These are phyloP conservation scores for Dermolepida albohirtum DNA, from an alignment of 2,888 invertebrate species.

Conservation along the genomic window DNA sequence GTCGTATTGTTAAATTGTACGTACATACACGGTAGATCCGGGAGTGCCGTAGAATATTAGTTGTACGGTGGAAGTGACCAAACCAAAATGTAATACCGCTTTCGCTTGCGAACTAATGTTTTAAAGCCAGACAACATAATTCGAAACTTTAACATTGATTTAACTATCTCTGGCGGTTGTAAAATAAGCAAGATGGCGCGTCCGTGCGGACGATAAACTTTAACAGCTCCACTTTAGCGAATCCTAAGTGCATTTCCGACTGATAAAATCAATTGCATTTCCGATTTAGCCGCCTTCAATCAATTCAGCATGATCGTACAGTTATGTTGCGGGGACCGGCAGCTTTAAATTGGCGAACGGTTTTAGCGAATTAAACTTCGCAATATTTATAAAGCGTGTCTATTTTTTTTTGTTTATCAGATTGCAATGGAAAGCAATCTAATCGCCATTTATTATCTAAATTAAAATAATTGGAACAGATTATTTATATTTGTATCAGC, in stretches of 20 bases:
- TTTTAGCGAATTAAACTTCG: constrained; percentile 22
- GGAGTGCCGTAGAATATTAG: too few relatives aligned
- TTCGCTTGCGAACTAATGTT: not conserved
- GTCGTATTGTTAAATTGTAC: constrained; percentile 33
- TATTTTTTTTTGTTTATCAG: not conserved
- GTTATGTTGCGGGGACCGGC: not conserved
- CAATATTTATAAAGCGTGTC: constrained; percentile 10
- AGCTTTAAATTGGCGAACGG: constrained; percentile 17
- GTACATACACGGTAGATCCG: too few relatives aligned
- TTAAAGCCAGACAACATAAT: constrained; percentile 36
- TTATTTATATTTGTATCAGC: too few relatives aligned
- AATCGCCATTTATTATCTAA: not conserved
- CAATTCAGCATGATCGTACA: constrained; percentile 52
- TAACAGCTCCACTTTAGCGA: constrained; percentile 51
- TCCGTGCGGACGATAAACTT: constrained; percentile 49
- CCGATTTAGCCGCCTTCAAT: constrained; percentile 55
- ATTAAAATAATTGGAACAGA: too few relatives aligned
- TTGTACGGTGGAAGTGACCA: not conserved
- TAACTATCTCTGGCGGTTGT: constrained; percentile 29
- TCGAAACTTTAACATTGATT: constrained; percentile 37
- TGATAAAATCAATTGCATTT: constrained; percentile 58
- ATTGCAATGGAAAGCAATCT: not conserved
- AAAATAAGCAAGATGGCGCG: constrained; percentile 45
- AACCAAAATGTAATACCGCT: constrained; percentile 15
- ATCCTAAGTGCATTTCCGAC: constrained; percentile 55